A percentile compares a stretch with the other conserved stretches of the same genome.
Conservation (phyloP, 2,113 vertebrate species). For the Apodemus speciosus region DNA sequence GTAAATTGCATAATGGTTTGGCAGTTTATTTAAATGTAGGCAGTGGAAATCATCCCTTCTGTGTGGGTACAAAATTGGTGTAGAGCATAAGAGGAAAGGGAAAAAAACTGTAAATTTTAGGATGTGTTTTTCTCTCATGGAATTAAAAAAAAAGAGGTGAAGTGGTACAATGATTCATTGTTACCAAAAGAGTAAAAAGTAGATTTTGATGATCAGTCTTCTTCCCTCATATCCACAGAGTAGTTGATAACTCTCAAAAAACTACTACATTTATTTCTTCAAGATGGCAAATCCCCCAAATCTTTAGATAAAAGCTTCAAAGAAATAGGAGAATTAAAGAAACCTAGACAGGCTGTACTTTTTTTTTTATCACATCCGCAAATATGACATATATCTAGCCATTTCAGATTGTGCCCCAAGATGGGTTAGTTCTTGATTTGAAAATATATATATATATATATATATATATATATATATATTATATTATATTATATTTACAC, state of each 20-base stretch:
- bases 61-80: background rate
- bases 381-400: background rate
- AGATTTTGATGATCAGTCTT: constrained; percentile 40
- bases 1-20: constrained; percentile 62
- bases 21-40: constrained; percentile 65
- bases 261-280: constrained; percentile 36
- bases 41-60: constrained; percentile 56
- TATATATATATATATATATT: too few species aligned
- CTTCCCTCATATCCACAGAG: background rate
- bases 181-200: constrained; percentile 45
- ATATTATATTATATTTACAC: too few species aligned
- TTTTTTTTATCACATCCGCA: background rate
- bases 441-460: too few species aligned
- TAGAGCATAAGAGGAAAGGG: background rate
- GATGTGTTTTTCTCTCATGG: constrained; percentile 17
- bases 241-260: constrained; percentile 19
- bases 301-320: constrained; percentile 33
- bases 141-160: constrained; percentile 58
- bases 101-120: constrained; percentile 61
- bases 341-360: constrained; percentile 23
- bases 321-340: background rate
- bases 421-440: background rate
- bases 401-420: background rate
- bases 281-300: constrained; percentile 8
- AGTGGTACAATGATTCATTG: background rate